These are phyloP conservation scores for Falco concolor DNA, from an alignment of 2,797 vertebrate species.

Conservation along the genomic window DNA sequence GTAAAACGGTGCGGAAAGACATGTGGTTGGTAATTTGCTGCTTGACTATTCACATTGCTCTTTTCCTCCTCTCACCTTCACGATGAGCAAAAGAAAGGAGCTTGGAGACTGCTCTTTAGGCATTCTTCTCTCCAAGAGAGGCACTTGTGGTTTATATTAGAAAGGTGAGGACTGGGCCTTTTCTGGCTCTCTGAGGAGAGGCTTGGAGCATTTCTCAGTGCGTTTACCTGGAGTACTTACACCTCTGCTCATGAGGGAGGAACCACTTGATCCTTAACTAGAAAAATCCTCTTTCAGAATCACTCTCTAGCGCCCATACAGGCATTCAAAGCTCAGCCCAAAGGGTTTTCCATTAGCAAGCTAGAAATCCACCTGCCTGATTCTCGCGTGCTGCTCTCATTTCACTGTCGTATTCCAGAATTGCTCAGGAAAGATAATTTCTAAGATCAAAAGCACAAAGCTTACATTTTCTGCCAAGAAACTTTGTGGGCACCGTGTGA, in stretches of 20 bases:
- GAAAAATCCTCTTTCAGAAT: not conserved
- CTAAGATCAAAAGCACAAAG: not conserved
- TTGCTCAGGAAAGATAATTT: not conserved
- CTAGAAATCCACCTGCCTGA: not conserved
- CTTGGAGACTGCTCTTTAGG: not conserved
- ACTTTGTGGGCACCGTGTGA: not conserved
- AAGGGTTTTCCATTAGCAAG: not conserved
- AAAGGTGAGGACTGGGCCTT: not conserved
- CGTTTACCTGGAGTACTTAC: not conserved
- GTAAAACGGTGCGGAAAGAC: not conserved
- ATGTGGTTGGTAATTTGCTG: not conserved
- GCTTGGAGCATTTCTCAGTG: not conserved
- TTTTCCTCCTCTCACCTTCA: not conserved
- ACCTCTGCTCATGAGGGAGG: not conserved
- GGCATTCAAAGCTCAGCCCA: not conserved
- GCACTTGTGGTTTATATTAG: not conserved
- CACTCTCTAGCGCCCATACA: not conserved
- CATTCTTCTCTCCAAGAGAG: not conserved
- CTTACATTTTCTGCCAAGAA: not conserved
- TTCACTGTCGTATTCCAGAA: not conserved
- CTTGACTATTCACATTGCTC: not conserved
- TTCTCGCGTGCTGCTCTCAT: not conserved
- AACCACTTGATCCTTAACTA: not conserved
- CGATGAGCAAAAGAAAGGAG: not conserved
- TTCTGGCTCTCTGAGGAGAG: not conserved